phyloP scores from a whole-genome alignment of 2,888 invertebrate genomes.

The Agapostemon virescens region DNA sequence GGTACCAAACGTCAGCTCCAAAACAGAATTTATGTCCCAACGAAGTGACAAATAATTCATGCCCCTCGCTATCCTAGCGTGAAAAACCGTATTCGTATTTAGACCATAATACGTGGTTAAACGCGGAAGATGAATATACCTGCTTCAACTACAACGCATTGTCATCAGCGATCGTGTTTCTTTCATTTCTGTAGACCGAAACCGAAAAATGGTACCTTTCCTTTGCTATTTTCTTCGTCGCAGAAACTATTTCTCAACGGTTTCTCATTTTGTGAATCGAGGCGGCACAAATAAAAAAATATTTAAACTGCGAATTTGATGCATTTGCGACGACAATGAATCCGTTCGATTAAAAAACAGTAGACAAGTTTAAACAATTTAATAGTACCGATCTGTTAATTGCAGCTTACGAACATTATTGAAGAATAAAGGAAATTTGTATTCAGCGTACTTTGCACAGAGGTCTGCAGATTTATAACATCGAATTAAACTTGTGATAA shows the following conservation, averaged over 20 bases:
- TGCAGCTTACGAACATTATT: too few species aligned
- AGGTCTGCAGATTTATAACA: not conserved
- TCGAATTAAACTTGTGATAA: too few species aligned
- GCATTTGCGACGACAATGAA: not conserved
- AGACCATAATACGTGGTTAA: slow-evolving; percentile 36
- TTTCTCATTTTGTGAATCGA: not conserved
- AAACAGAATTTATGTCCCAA: slow-evolving; percentile 61
- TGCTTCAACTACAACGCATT: slow-evolving; percentile 1
- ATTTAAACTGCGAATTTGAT: not conserved
- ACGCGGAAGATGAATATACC: slow-evolving; percentile 19
- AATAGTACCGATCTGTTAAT: not conserved
- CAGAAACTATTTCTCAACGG: not conserved
- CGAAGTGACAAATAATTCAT: slow-evolving; percentile 63
- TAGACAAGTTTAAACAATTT: not conserved
- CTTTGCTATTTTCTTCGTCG: not conserved
- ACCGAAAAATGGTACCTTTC: not conserved
- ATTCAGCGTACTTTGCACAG: not conserved
- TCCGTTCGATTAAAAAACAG: not conserved
- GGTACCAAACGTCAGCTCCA: slow-evolving; percentile 53
- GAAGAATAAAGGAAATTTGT: too few species aligned
- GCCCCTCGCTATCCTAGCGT: not conserved
- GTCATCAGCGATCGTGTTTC: not conserved
- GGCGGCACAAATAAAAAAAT: not conserved
- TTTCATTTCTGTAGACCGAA: not conserved
- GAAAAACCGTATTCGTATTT: slow-evolving; percentile 38